A percentile compares a stretch with the other conserved stretches of the same genome.
Conservation (phyloP, 2,888 invertebrate species). For the Pheosia gnoma region DNA sequence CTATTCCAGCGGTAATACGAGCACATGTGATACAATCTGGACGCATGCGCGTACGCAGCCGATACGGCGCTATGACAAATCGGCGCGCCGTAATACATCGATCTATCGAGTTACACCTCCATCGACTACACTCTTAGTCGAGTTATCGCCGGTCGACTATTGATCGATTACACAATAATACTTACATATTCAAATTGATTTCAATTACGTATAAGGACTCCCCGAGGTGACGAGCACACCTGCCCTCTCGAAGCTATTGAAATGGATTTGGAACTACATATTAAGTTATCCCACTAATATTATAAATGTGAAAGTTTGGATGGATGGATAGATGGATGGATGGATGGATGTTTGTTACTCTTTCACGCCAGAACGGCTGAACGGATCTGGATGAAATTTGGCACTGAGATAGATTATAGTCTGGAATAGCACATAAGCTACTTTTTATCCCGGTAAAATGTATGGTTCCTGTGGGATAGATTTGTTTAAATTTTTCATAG, state of each 20-base stretch:
- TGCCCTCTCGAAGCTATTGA: conserved; percentile 4
- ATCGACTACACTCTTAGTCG: conserved; percentile 42
- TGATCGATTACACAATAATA: conserved; percentile 49
- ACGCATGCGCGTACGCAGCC: conserved; percentile 26
- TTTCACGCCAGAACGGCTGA: no score
- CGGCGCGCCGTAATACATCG: conserved; percentile 47
- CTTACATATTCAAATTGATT: conserved; percentile 49
- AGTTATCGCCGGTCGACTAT: conserved; percentile 42
- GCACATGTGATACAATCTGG: conserved; percentile 25
- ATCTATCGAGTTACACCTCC: conserved; percentile 37
- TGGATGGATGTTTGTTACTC: no score
- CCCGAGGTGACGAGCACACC: conserved; percentile 42
- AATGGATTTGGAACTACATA: no score
- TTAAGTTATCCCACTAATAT: no score
- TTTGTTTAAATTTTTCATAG: no score
- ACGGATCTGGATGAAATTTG: no score
- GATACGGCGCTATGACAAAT: conserved; percentile 58
- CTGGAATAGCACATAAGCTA: no score
- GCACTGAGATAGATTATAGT: no score
- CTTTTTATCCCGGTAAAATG: no score
- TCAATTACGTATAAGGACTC: conserved; percentile 46
- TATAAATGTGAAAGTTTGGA: no score
- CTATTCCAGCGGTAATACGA: conserved; percentile 17
- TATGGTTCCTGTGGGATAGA: no score
- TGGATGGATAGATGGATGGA: no score